These are phyloP conservation scores for Chelonoidis abingdonii DNA, from an alignment of 2,113 vertebrate species.

Conservation along the genomic window DNA sequence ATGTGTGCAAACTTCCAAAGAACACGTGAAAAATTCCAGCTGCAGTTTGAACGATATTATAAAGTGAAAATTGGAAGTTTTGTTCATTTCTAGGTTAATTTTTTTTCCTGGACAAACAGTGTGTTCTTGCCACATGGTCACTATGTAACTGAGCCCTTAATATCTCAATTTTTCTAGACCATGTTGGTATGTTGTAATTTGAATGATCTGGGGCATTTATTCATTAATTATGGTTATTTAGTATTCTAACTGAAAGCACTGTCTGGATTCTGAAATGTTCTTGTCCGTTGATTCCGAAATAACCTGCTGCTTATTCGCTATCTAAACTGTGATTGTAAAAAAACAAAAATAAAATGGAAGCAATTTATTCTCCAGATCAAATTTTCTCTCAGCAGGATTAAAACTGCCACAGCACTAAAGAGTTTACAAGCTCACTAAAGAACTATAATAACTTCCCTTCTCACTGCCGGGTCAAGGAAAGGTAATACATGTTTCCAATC, in stretches of 20 bases:
- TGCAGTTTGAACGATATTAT: not conserved
- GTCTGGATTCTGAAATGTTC: conserved; percentile 47
- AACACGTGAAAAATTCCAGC: not conserved
- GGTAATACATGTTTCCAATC: conserved; percentile 85
- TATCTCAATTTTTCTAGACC: not conserved
- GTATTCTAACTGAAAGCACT: conserved; percentile 35
- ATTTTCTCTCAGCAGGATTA: conserved; percentile 77
- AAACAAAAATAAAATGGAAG: conserved; percentile 69
- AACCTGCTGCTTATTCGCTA: conserved; percentile 61
- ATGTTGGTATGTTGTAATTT: not conserved
- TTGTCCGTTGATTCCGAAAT: conserved; percentile 43
- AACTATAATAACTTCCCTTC: conserved; percentile 83
- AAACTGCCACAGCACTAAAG: conserved; percentile 78
- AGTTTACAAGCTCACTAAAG: conserved; percentile 83
- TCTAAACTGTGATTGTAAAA: conserved; percentile 71
- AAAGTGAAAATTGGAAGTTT: accelerated
- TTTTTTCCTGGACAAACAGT: not conserved
- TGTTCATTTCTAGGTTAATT: not conserved
- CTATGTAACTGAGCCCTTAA: not conserved
- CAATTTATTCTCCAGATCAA: conserved; percentile 73
- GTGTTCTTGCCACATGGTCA: not conserved
- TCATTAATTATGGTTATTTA: conserved; percentile 23
- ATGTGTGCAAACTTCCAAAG: not conserved
- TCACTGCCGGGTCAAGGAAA: conserved; percentile 70
- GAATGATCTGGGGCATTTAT: not conserved